These are phyloP conservation scores for Valencia hispanica DNA, from an alignment of 2,797 vertebrate species.

Conservation along the genomic window DNA sequence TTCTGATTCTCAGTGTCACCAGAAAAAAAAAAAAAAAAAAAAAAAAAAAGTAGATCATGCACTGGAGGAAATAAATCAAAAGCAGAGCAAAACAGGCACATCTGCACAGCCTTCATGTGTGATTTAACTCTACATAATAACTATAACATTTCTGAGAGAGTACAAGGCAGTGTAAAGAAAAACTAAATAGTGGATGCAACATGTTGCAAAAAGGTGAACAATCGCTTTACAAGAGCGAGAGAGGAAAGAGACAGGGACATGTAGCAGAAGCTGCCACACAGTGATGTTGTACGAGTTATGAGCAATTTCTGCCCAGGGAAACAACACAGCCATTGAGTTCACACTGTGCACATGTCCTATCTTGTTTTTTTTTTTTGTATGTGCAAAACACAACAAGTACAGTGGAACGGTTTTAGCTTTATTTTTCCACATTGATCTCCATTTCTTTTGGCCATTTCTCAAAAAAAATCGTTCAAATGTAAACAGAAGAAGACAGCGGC, in stretches of 20 bases:
- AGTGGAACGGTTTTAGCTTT: no score
- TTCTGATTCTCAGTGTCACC: slow-evolving; percentile 44
- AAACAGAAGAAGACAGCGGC: no score
- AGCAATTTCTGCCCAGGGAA: not conserved
- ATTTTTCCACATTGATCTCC: not conserved
- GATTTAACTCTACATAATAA: slow-evolving; percentile 31
- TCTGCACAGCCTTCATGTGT: slow-evolving; percentile 20
- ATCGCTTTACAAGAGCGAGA: slow-evolving; percentile 11
- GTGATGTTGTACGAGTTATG: not conserved
- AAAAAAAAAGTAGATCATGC: slow-evolving; percentile 32
- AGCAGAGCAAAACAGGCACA: slow-evolving; percentile 40
- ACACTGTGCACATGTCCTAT: not conserved
- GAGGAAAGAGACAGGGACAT: not conserved
- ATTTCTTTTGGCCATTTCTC: not conserved
- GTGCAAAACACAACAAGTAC: no score
- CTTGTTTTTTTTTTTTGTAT: no score
- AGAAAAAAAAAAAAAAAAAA: not conserved
- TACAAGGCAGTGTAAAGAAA: slow-evolving; percentile 3
- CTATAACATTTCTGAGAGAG: slow-evolving; percentile 12
- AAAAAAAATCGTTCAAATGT: not conserved
- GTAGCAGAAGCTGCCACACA: slow-evolving; percentile 12
- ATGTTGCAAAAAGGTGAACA: slow-evolving; percentile 1
- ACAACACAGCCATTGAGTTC: not conserved
- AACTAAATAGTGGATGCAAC: slow-evolving; percentile 7
- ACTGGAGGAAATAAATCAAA: slow-evolving; percentile 41